Evolutionary conservation across 2,888 invertebrate species (phyloP).

Genomic region (Amaurobius ferox): DNA sequence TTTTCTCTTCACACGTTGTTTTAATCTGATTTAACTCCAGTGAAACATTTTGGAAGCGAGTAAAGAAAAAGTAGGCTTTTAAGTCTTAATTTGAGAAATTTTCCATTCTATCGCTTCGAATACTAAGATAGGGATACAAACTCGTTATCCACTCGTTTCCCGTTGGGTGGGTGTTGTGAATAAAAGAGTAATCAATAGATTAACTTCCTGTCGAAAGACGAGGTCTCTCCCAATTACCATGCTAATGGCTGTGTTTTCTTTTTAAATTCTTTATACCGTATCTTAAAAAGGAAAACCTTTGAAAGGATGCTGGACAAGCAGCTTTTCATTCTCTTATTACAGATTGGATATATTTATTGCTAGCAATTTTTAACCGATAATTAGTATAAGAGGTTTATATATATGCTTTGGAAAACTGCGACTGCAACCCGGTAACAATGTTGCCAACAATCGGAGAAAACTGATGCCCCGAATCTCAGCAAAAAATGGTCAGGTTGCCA

Average conservation of each 20-base stretch:
- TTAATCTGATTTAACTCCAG: neutral
- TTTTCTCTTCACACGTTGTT: neutral
- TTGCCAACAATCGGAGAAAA: too few relatives aligned
- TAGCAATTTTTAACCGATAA: too few relatives aligned
- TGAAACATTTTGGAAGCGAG: neutral
- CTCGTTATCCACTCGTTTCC: neutral
- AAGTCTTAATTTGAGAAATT: conserved; percentile 18
- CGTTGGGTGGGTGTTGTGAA: conserved; percentile 10
- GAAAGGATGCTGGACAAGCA: conserved; percentile 26
- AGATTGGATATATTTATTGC: too few relatives aligned
- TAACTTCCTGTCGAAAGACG: conserved; percentile 9
- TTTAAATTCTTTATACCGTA: neutral
- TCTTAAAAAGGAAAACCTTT: conserved; percentile 19
- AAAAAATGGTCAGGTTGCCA: too few relatives aligned
- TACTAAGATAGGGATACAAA: neutral
- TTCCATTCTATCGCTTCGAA: neutral
- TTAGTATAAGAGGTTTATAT: too few relatives aligned
- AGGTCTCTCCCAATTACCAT: conserved; percentile 43
- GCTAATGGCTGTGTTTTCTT: conserved; percentile 28
- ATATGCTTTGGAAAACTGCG: too few relatives aligned
- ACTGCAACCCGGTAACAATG: too few relatives aligned
- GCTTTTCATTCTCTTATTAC: neutral
- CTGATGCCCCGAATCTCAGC: too few relatives aligned
- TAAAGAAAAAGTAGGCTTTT: neutral
- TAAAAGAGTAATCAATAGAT: conserved; percentile 39